Percentiles rank a stretch among this genome's conserved stretches.
These are phyloP conservation scores for Poeciliopsis infans DNA, from an alignment of 2,797 vertebrate genomes.

Conservation along the genomic window DNA sequence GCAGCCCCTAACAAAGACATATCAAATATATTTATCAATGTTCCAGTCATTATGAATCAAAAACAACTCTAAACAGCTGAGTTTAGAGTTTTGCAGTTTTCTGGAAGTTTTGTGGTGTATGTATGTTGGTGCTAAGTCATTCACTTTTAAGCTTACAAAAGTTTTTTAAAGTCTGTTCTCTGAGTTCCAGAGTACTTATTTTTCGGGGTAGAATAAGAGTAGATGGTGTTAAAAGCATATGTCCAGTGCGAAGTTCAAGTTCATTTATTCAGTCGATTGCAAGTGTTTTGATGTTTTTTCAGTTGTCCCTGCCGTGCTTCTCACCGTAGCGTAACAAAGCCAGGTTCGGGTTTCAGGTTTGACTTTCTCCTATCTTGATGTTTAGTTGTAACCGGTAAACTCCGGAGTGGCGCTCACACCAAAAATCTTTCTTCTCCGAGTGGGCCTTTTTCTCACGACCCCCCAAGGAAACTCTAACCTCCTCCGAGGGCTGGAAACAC, in stretches of 20 bases:
- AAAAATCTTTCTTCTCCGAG: neutral
- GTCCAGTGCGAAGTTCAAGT: neutral
- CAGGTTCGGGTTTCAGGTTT: neutral
- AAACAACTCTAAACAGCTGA: too few relatives aligned
- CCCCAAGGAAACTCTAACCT: constrained; percentile 43
- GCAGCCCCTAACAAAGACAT: too few relatives aligned
- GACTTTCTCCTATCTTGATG: neutral
- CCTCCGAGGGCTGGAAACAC: constrained; percentile 23
- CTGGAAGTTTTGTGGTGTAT: too few relatives aligned
- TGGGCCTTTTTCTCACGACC: constrained; percentile 47
- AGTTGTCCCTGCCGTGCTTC: too few relatives aligned
- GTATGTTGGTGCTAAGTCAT: too few relatives aligned
- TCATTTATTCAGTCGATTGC: neutral
- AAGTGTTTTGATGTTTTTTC: neutral
- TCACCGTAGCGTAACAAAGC: neutral
- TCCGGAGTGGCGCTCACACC: neutral
- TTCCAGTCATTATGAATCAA: too few relatives aligned
- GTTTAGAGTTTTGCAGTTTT: too few relatives aligned
- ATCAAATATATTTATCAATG: too few relatives aligned
- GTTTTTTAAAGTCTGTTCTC: too few relatives aligned
- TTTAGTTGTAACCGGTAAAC: neutral
- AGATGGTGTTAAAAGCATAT: neutral
- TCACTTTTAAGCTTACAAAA: too few relatives aligned
- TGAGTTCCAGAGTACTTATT: neutral
- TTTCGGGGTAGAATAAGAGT: neutral